A percentile compares a stretch with the other conserved stretches of the same genome.
phyloP scores from a whole-genome alignment of 2,888 invertebrate genomes.

The Pemphredon lugubris region DNA sequence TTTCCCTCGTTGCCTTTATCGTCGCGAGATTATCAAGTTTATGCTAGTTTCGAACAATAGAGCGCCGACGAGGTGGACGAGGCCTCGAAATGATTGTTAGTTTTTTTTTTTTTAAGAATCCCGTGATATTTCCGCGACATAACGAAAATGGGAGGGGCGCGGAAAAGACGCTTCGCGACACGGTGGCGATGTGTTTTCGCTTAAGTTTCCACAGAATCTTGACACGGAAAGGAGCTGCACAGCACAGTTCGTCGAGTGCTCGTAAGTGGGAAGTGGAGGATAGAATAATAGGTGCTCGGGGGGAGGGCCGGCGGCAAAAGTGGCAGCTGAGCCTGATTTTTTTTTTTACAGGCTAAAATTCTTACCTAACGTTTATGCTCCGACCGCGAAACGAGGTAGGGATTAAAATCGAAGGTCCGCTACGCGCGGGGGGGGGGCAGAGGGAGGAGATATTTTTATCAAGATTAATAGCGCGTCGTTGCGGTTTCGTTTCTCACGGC shows the following conservation, averaged over 20 bases:
- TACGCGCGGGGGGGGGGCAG: no score
- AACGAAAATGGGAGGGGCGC: background rate
- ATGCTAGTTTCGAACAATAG: no score
- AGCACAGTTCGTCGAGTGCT: constrained; percentile 50
- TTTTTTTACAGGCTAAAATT: constrained; percentile 26
- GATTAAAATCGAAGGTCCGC: background rate
- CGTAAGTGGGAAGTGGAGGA: constrained; percentile 34
- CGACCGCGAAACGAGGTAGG: background rate
- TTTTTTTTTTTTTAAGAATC: no score
- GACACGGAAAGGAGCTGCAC: constrained; percentile 49
- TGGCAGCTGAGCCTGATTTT: constrained; percentile 41
- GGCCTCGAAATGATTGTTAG: no score
- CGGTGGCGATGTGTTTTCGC: constrained; percentile 37
- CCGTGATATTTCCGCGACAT: no score
- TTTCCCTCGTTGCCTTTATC: no score
- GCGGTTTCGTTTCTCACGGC: no score
- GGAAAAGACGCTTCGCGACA: background rate
- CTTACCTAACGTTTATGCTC: constrained; percentile 9
- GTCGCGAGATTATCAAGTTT: no score
- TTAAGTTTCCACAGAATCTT: constrained; percentile 45
- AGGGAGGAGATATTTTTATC: no score
- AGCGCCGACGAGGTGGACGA: no score
- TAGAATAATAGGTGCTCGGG: constrained; percentile 53
- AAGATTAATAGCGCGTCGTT: no score
- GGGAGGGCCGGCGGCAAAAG: constrained; percentile 32